Conservation (phyloP, 2,888 invertebrate genomes). For the Linnaemya vulpina region DNA sequence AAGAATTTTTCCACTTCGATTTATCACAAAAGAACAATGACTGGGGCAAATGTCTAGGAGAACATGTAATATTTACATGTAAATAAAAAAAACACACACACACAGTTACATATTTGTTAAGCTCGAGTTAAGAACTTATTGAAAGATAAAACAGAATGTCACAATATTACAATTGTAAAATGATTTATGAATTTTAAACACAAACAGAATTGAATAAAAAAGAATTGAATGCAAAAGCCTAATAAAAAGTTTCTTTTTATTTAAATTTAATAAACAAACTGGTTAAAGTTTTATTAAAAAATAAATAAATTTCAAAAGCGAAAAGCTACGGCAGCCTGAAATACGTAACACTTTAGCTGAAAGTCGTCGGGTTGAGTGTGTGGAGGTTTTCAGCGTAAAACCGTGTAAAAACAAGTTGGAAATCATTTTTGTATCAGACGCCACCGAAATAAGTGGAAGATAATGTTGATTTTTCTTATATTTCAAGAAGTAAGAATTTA, state of each 20-base stretch:
- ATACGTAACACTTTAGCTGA: too few relatives aligned
- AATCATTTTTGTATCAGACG: too few relatives aligned
- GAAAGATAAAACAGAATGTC: constrained; percentile 50
- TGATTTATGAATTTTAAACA: constrained; percentile 52
- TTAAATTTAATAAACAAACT: neutral
- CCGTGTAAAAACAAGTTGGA: too few relatives aligned
- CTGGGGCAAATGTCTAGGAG: constrained; percentile 19
- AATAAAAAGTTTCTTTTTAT: neutral
- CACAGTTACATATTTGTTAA: constrained; percentile 37
- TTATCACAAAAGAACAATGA: constrained; percentile 36
- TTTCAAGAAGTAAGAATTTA: too few relatives aligned
- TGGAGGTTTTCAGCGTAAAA: too few relatives aligned
- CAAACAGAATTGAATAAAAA: neutral
- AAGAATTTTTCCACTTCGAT: neutral
- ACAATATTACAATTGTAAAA: constrained; percentile 47
- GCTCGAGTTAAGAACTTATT: constrained; percentile 28
- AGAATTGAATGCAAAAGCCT: neutral
- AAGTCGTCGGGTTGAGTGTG: too few relatives aligned
- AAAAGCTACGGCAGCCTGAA: too few relatives aligned
- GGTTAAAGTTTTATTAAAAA: neutral
- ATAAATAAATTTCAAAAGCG: too few relatives aligned
- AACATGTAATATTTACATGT: constrained; percentile 26
- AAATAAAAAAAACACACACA: neutral
- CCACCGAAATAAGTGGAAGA: too few relatives aligned
- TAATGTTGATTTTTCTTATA: too few relatives aligned